Evolutionary conservation across 2,888 invertebrate species (phyloP).

Genomic region (Idaea dimidiata): DNA sequence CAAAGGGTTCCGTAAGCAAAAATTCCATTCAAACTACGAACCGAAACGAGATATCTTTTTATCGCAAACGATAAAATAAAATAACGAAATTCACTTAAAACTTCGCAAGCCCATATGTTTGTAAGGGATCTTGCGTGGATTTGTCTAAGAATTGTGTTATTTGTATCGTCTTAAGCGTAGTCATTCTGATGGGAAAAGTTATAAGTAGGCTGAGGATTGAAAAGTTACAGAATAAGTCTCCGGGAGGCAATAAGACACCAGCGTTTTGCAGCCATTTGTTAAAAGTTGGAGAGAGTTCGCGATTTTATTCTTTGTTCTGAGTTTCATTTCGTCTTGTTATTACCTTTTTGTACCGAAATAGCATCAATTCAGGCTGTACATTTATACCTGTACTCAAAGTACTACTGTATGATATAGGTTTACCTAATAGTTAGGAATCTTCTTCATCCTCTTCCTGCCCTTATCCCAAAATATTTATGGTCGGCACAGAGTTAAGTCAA

Average conservation of each 20-base stretch:
- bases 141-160: slow-evolving; percentile 54
- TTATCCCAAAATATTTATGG: no score
- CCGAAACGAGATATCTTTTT: slow-evolving; percentile 14
- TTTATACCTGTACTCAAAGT: no score
- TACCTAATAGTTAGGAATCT: no score
- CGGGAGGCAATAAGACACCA: slow-evolving; percentile 52
- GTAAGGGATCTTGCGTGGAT: slow-evolving; percentile 44
- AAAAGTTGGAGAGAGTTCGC: slow-evolving; percentile 43
- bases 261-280: slow-evolving; percentile 60
- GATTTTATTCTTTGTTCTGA: slow-evolving; percentile 39
- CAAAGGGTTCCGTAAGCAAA: slow-evolving; percentile 12
- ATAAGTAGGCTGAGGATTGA: slow-evolving; percentile 62
- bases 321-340: slow-evolving; percentile 30
- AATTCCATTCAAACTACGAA: slow-evolving; percentile 2
- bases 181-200: slow-evolving; percentile 71
- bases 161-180: slow-evolving; percentile 62
- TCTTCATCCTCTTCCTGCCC: no score
- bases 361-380: neutral
- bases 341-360: slow-evolving; percentile 6
- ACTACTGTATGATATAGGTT: no score
- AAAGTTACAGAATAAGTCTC: slow-evolving; percentile 62
- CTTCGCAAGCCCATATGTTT: slow-evolving; percentile 36
- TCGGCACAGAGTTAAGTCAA: no score
- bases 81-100: slow-evolving; percentile 39
- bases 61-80: slow-evolving; percentile 24